Base-by-base conservation (phyloP, 2,888 invertebrate species). In the Gibbula magus region DNA sequence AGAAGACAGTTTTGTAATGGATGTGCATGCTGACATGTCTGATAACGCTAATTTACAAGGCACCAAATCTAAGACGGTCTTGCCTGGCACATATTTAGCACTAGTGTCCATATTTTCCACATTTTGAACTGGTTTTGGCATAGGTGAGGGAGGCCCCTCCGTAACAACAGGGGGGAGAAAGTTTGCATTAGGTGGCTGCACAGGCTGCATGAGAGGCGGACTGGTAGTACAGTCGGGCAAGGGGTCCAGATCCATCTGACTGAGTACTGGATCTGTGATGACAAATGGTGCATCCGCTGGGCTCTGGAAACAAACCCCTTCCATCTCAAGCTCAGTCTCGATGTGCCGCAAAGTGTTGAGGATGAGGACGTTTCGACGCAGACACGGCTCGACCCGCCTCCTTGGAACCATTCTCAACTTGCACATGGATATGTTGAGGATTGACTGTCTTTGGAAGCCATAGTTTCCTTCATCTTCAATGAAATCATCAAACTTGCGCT, bases 371-470 rank as follows among this genome's bases (percentile, higher is more conserved):
- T 97, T 97, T 84, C 97, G 95, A 89, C 97, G 95, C 81, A 98
- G 94, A 83, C 97, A 96, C 66, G 97, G 97, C 93, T 98, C 97
- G 79, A 97, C 96, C 70, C 86, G 82, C 61, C 88, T 86, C 7
- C 82, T 77, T 20, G 86, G 88, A 61, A 78, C 83, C 87, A 96
- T 96, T 93, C 97, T 97, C 86, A 98, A 94, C 94, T 98, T 98
- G 93, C 96, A 96, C 95, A 98, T 97, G 86, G 97, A 97, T 86
- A 97, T 95, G 93, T 97, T 97, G 93, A 98, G 95, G 92, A 98
- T 96, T 90, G 97, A 96, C 90, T 97, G 95, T 79, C 98, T 95
- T 77, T 84, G 82, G 61, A 56, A 67, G 13, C 81, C 81, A 56
- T 80, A 82, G 5, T 52, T 74, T 52, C 61, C 76, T 18, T 77